These are phyloP conservation scores for Drosophila insularis DNA, from an alignment of 1,140 invertebrate species.

Conservation along the genomic window DNA sequence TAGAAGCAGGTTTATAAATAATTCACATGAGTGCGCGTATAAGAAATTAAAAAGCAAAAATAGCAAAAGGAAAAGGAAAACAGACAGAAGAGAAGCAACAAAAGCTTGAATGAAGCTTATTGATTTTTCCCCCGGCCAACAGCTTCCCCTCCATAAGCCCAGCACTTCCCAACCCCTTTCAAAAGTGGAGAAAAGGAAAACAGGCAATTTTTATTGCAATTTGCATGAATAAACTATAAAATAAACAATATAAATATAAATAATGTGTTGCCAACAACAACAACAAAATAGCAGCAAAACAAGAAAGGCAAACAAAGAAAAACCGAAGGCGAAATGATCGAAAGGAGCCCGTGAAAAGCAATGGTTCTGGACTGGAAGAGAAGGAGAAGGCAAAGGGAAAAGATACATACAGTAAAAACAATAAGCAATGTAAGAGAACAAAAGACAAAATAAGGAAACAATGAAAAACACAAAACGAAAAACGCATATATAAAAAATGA, in stretches of 20 bases:
- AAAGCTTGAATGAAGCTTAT: constrained; percentile 64
- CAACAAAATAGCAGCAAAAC: constrained; percentile 33
- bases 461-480: constrained; percentile 37
- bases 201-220: constrained; percentile 80
- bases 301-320: constrained; percentile 54
- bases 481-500: constrained; percentile 43
- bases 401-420: constrained; percentile 32
- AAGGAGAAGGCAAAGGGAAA: background rate
- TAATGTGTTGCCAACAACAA: constrained; percentile 72
- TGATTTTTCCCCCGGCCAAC: constrained; percentile 55
- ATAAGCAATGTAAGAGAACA: constrained; percentile 36
- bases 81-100: constrained; percentile 24
- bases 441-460: background rate
- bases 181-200: constrained; percentile 60
- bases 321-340: constrained; percentile 60
- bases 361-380: background rate
- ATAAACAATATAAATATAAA: constrained; percentile 80
- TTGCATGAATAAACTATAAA: constrained; percentile 81
- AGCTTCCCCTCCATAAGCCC: too few relatives aligned
- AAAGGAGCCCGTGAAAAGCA: constrained; percentile 19
- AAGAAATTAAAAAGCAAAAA: constrained; percentile 66
- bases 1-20: constrained; percentile 70
- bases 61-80: constrained; percentile 23
- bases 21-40: constrained; percentile 68
- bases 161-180: background rate